Conservation (phyloP, 2,888 invertebrate genomes). For the Synanthedon formicaeformis region DNA sequence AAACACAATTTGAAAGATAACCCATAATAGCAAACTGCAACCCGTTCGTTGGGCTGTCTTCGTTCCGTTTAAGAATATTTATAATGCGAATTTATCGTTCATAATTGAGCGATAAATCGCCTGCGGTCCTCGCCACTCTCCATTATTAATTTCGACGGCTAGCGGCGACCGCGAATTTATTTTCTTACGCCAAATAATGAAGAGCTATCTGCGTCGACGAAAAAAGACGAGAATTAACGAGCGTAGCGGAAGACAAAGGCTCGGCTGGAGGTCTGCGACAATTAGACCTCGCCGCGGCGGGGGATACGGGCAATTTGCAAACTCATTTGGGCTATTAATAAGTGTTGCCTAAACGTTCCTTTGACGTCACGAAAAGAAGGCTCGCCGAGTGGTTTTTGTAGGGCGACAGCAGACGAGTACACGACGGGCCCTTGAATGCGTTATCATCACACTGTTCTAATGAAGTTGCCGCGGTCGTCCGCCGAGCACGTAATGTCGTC, state of each 20-base stretch:
- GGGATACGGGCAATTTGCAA: constrained; percentile 35
- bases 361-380: background rate
- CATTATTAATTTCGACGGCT: constrained; percentile 44
- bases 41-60: background rate
- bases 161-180: constrained; percentile 29
- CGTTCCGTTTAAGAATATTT: constrained; percentile 16
- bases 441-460: background rate
- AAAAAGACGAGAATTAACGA: constrained; percentile 25
- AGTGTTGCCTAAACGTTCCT: constrained; percentile 3
- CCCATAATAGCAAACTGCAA: background rate
- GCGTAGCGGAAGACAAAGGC: constrained; percentile 27
- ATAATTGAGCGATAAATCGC: constrained; percentile 46
- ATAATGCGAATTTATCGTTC: constrained; percentile 41
- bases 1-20: background rate
- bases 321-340: constrained; percentile 42
- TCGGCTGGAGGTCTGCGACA: constrained; percentile 17
- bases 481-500: constrained; percentile 1
- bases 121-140: constrained; percentile 18
- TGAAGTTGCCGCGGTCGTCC: background rate
- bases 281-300: constrained; percentile 22
- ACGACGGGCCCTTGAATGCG: background rate
- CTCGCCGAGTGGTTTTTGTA: background rate
- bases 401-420: background rate
- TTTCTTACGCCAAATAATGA: constrained; percentile 42
- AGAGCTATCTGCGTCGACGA: constrained; percentile 21